A percentile compares a stretch with the other conserved stretches of the same genome.
Conservation (phyloP, 1,140 invertebrate species). For the Diuraphis noxia region DNA sequence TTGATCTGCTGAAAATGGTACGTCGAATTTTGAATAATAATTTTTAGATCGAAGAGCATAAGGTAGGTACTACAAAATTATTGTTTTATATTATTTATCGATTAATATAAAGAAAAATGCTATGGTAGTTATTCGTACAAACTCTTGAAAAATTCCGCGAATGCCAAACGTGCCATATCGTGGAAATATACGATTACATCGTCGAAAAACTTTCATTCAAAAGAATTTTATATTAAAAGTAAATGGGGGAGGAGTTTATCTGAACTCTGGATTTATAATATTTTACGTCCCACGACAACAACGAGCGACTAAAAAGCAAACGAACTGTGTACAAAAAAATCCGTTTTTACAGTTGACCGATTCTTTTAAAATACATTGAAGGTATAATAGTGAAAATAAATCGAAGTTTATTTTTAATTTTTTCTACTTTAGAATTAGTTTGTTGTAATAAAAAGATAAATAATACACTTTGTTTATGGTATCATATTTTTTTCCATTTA, state of each 20-base stretch:
- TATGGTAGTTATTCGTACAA: background rate
- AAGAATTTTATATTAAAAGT: background rate
- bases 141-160: background rate
- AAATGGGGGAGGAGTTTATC: background rate
- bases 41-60: background rate
- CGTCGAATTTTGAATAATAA: background rate
- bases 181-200: background rate
- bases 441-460: background rate
- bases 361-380: conserved; percentile 12
- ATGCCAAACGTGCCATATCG: background rate
- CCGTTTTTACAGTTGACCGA: conserved; percentile 9
- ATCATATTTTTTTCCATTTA: conserved; percentile 7
- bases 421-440: background rate
- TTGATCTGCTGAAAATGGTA: background rate
- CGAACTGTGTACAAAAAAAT: background rate
- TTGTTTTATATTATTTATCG: conserved; percentile 3
- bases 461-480: conserved; percentile 14
- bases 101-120: background rate
- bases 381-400: conserved; percentile 22
- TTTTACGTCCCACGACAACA: background rate
- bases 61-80: background rate
- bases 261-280: conserved; percentile 14
- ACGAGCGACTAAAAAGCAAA: background rate
- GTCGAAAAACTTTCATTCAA: background rate
- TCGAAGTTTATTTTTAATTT: background rate